These are phyloP conservation scores for Pseudopipra pipra DNA, from an alignment of 2,113 vertebrate species.

Conservation along the genomic window DNA sequence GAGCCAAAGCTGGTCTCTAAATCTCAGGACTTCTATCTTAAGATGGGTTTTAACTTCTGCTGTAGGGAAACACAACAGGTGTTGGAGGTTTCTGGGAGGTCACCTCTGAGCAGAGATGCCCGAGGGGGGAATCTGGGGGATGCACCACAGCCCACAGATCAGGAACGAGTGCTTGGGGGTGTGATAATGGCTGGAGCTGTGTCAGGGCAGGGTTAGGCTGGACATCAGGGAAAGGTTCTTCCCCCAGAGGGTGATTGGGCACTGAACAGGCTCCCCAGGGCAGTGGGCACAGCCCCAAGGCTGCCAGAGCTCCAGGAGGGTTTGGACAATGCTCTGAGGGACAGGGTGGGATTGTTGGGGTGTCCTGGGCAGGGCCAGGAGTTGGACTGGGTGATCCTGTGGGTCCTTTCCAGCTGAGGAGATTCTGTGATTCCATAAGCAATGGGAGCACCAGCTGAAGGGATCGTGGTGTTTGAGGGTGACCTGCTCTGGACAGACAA, in stretches of 20 bases:
- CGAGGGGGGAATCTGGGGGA: background rate
- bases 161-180: background rate
- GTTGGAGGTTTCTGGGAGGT: background rate
- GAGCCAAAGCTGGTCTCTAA: background rate
- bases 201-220: background rate
- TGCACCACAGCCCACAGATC: background rate
- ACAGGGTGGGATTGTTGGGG: background rate
- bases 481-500: background rate
- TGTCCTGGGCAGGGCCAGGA: background rate
- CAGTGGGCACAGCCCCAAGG: background rate
- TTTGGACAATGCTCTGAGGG: fast-evolving
- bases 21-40: background rate
- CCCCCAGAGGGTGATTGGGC: background rate
- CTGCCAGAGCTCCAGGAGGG: background rate
- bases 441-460: background rate
- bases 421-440: background rate
- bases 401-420: background rate
- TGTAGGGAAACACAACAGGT: background rate
- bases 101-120: background rate
- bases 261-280: background rate
- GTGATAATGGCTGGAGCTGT: background rate
- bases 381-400: background rate
- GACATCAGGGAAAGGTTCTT: background rate
- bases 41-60: background rate
- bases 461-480: background rate